Evolutionary conservation across 2,113 vertebrate species (phyloP).

Genomic region (Hymenochirus boettgeri): DNA sequence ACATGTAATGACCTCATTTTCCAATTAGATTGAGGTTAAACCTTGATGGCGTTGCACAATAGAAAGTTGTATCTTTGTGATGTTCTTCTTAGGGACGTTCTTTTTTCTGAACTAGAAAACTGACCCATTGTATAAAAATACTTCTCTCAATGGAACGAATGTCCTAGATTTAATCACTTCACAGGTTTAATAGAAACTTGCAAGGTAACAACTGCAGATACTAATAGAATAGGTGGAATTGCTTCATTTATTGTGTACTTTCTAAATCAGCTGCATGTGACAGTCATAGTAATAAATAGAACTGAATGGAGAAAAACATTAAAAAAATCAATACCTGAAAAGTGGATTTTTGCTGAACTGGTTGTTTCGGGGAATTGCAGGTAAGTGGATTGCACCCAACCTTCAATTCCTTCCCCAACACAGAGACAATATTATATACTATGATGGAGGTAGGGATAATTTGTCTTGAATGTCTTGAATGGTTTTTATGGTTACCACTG

Average conservation of each 20-base stretch:
- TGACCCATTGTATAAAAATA: constrained; percentile 45
- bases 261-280: no score
- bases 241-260: constrained; percentile 1
- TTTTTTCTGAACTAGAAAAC: constrained; percentile 43
- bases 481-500: no score
- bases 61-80: neutral
- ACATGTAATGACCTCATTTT: constrained; percentile 13
- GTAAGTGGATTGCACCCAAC: no score
- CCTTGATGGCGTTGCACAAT: constrained; percentile 20
- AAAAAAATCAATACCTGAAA: no score
- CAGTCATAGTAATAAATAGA: no score
- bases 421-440: no score
- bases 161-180: constrained; percentile 30
- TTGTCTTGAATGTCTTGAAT: no score
- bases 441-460: no score
- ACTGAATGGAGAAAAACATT: no score
- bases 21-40: neutral
- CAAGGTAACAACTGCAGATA: constrained; percentile 3
- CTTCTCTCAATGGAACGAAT: constrained; percentile 39
- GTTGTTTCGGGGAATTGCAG: no score
- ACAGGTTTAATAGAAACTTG: constrained; percentile 23
- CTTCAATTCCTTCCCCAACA: no score
- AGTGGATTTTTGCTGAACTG: no score
- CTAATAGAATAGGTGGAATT: neutral
- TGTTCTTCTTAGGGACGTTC: constrained; percentile 24